A percentile compares a stretch with the other conserved stretches of the same genome.
phyloP scores from a whole-genome alignment of 2,888 invertebrate genomes.

The Sclerodermus sp. region DNA sequence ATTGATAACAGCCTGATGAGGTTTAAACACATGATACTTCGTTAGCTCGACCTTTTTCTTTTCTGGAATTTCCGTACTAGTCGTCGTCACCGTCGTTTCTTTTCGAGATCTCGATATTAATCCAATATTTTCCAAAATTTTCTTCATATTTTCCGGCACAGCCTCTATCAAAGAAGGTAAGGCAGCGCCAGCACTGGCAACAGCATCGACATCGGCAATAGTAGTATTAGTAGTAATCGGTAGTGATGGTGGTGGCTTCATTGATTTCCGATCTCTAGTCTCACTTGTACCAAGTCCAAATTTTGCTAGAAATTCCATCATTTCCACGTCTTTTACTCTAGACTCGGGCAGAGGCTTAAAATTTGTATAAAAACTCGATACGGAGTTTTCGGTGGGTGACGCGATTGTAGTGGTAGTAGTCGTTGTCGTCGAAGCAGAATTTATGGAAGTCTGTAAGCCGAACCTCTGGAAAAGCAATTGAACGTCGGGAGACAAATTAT shows the following conservation, averaged over 20 bases:
- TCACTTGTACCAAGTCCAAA: constrained; percentile 54
- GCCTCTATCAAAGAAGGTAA: constrained; percentile 41
- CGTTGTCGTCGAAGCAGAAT: constrained; percentile 21
- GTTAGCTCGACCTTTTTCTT: constrained; percentile 10
- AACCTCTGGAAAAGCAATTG: constrained; percentile 49
- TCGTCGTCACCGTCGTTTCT: background rate
- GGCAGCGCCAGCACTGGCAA: constrained; percentile 5
- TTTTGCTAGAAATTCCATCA: constrained; percentile 56
- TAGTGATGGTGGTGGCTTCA: constrained; percentile 24
- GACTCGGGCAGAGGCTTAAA: constrained; percentile 58
- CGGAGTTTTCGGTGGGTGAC: constrained; percentile 28
- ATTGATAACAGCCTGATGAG: constrained; percentile 38
- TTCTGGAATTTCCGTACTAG: constrained; percentile 5
- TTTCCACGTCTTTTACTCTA: constrained; percentile 48
- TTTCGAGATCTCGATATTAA: constrained; percentile 34
- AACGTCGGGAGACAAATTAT: constrained; percentile 48
- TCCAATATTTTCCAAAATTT: constrained; percentile 54
- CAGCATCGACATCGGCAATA: background rate
- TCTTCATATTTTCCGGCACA: constrained; percentile 52
- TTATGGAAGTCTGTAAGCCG: constrained; percentile 38
- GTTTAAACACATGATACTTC: constrained; percentile 53
- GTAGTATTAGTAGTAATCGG: too few species aligned
- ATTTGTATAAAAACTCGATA: constrained; percentile 51
- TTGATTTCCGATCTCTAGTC: constrained; percentile 39
- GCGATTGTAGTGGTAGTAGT: constrained; percentile 28